phyloP scores from a whole-genome alignment of 2,113 vertebrate species.

The Campylomormyrus numenius region DNA sequence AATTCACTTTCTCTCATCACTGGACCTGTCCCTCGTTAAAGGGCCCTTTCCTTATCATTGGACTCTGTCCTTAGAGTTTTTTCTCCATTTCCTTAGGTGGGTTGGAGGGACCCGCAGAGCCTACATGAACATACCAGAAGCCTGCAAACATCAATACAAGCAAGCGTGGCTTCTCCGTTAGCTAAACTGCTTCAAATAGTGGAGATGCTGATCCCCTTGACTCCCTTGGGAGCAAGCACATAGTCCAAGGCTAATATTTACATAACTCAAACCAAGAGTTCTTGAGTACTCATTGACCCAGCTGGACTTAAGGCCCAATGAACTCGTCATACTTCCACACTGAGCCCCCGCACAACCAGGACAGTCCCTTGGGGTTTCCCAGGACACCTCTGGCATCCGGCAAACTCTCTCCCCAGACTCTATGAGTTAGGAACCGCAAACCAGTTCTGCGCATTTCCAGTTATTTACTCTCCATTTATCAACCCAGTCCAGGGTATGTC shows the following conservation, averaged over 20 bases:
- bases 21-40: background rate
- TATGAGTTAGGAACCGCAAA: background rate
- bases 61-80: background rate
- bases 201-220: background rate
- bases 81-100: background rate
- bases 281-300: background rate
- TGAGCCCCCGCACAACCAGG: background rate
- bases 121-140: background rate
- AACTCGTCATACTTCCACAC: background rate
- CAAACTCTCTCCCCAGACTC: background rate
- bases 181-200: background rate
- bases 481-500: background rate
- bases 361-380: background rate
- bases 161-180: background rate
- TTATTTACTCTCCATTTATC: background rate
- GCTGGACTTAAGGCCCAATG: background rate
- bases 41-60: background rate
- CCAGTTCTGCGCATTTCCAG: background rate
- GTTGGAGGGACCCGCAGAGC: background rate
- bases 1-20: background rate
- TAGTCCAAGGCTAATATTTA: background rate
- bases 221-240: background rate
- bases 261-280: background rate
- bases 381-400: background rate
- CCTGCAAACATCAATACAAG: background rate